Conservation (phyloP, 2,888 invertebrate genomes). For the Watsonalla binaria region DNA sequence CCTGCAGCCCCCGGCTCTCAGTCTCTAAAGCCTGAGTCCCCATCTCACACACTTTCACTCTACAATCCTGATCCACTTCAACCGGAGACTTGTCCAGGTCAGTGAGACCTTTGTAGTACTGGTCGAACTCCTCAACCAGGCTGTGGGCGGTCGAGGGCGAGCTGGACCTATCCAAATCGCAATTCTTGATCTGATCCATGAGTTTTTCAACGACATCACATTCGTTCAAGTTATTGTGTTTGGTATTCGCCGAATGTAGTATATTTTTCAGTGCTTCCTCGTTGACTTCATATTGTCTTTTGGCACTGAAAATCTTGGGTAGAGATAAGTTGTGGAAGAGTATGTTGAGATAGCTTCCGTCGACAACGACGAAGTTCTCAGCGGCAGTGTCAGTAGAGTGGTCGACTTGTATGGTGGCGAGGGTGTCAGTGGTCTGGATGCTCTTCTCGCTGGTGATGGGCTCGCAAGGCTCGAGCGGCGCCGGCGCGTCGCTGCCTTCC, state of each 20-base stretch:
- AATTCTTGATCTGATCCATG: conserved; percentile 50
- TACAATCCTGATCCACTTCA: conserved; percentile 21
- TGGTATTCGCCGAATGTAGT: conserved; percentile 47
- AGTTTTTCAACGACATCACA: conserved; percentile 45
- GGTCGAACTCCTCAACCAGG: conserved; percentile 64
- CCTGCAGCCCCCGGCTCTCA: not conserved
- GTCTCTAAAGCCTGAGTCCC: not conserved
- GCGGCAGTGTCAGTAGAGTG: conserved; percentile 39
- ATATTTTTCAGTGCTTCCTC: conserved; percentile 63
- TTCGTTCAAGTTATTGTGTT: conserved; percentile 30
- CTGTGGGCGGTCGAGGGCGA: conserved; percentile 66
- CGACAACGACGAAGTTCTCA: conserved; percentile 59
- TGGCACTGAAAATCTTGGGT: conserved; percentile 63
- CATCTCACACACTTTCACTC: conserved; percentile 16
- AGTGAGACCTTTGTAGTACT: conserved; percentile 54
- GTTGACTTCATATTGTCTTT: conserved; percentile 69
- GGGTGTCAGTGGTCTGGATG: conserved; percentile 55
- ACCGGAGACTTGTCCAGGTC: conserved; percentile 35
- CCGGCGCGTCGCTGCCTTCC: conserved; percentile 18
- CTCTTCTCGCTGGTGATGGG: conserved; percentile 52
- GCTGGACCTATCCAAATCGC: conserved; percentile 45
- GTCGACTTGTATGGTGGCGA: conserved; percentile 18
- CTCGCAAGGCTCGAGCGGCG: conserved; percentile 7
- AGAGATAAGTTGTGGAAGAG: conserved; percentile 57
- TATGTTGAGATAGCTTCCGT: conserved; percentile 67